A percentile compares a stretch with the other conserved stretches of the same genome.
These are phyloP conservation scores for Avahi laniger DNA, from an alignment of 2,797 vertebrate species.

Conservation along the genomic window DNA sequence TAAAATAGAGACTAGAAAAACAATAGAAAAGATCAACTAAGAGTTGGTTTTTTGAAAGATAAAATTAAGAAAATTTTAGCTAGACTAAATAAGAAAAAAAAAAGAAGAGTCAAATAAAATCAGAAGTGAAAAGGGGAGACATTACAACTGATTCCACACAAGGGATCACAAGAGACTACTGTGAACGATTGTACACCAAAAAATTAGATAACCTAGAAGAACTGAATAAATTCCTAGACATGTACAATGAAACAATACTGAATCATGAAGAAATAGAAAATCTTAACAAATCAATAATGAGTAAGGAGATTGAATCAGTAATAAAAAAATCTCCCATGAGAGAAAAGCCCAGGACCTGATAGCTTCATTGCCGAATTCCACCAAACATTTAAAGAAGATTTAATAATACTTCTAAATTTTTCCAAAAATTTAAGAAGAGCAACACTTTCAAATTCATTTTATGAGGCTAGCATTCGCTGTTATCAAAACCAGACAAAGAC, in stretches of 20 bases:
- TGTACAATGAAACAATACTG: neutral
- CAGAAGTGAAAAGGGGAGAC: neutral
- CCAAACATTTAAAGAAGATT: neutral
- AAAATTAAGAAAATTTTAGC: neutral
- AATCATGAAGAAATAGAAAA: neutral
- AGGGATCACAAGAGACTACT: neutral
- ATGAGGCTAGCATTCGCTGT: too few species aligned
- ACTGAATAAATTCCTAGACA: neutral
- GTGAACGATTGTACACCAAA: neutral
- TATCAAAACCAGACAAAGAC: too few species aligned
- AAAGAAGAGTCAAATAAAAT: neutral
- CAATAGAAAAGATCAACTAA: neutral
- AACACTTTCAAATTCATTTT: neutral
- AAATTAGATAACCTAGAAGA: neutral
- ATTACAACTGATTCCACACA: neutral
- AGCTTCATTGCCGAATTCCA: neutral
- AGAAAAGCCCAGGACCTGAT: neutral
- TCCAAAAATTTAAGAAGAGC: neutral
- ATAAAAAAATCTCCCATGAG: neutral
- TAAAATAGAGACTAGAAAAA: neutral
- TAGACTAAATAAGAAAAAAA: neutral
- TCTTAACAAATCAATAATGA: neutral
- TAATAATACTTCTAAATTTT: neutral
- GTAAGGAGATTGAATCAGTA: neutral
- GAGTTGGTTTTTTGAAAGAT: neutral